phyloP scores from a whole-genome alignment of 2,888 invertebrate genomes.

The Zygogramma bicolorata region DNA sequence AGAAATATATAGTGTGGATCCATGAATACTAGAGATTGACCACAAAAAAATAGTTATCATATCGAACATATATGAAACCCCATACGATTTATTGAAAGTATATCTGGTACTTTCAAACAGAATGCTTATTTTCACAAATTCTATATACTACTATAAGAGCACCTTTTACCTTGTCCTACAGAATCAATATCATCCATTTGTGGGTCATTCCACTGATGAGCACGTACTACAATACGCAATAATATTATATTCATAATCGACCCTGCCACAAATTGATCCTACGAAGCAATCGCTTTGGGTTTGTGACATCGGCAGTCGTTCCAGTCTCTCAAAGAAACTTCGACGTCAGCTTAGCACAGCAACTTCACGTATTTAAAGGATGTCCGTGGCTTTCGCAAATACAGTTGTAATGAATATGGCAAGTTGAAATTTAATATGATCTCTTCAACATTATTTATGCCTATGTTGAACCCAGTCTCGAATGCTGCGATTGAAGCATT shows the following conservation, averaged over 20 bases:
- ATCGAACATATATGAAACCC: too few species aligned
- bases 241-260: constrained; percentile 61
- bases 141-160: too few species aligned
- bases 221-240: too few species aligned
- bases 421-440: constrained; percentile 59
- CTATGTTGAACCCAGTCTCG: constrained; percentile 54
- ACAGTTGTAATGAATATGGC: constrained; percentile 58
- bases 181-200: too few species aligned
- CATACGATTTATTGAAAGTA: too few species aligned
- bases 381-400: constrained; percentile 59
- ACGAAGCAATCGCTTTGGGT: constrained; percentile 33
- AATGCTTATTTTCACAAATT: too few species aligned
- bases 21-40: too few species aligned
- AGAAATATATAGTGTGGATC: too few species aligned
- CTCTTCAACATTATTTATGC: constrained; percentile 57
- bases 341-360: constrained; percentile 37
- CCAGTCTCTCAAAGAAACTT: constrained; percentile 29
- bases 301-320: constrained; percentile 33
- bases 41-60: too few species aligned
- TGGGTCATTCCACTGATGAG: too few species aligned
- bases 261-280: constrained; percentile 55
- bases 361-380: constrained; percentile 57
- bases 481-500: constrained; percentile 42
- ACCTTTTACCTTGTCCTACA: too few species aligned
- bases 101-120: too few species aligned